Conservation (phyloP, 2,888 invertebrate genomes). For the Zygaena filipendulae region DNA sequence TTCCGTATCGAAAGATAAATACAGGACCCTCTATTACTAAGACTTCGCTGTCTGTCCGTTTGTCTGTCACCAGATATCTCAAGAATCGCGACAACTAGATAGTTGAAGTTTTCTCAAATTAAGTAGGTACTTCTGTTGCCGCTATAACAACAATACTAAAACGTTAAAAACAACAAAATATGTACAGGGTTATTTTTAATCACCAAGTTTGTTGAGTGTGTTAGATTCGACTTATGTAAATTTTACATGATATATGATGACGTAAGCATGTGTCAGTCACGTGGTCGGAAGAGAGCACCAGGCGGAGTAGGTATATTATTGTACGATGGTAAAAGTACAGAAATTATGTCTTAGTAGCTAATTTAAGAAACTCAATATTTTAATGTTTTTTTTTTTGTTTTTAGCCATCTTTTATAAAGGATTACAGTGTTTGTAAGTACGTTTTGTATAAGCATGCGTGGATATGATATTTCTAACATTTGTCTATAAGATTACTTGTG, state of each 20-base stretch:
- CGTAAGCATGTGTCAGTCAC: too few species aligned
- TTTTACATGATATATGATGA: conserved; percentile 11
- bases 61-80: not conserved
- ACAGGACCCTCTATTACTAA: conserved; percentile 6
- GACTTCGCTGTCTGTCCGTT: conserved; percentile 1
- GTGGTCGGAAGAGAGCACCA: conserved; percentile 11
- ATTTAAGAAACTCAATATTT: conserved; percentile 13
- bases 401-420: conserved; percentile 8
- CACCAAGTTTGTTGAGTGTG: conserved; percentile 10
- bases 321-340: conserved; percentile 13
- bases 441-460: conserved; percentile 12
- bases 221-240: conserved; percentile 12
- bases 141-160: conserved; percentile 12
- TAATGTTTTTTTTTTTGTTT: conserved; percentile 12
- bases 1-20: conserved; percentile 11
- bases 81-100: conserved; percentile 9
- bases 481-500: conserved; percentile 14
- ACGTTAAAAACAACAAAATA: conserved; percentile 11
- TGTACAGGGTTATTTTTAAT: conserved; percentile 10
- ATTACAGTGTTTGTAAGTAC: conserved; percentile 6
- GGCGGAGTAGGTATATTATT: conserved; percentile 12
- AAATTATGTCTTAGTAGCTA: conserved; percentile 12
- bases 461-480: conserved; percentile 13
- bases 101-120: conserved; percentile 13
- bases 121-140: too few species aligned